These are phyloP conservation scores for Spheniscus mendiculus DNA, from an alignment of 2,113 vertebrate species.

Conservation along the genomic window DNA sequence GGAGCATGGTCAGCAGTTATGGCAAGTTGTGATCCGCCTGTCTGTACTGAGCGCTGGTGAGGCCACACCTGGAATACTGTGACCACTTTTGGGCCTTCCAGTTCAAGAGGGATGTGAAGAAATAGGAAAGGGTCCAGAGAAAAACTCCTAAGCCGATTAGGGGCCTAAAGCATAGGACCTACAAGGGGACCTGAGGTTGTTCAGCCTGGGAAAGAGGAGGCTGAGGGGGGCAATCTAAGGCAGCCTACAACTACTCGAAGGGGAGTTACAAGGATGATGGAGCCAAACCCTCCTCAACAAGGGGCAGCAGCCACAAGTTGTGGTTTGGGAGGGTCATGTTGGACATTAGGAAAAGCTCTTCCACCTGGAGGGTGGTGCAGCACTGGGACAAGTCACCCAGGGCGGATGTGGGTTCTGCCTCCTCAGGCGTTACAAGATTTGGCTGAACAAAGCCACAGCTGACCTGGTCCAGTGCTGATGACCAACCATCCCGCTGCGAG, in stretches of 20 bases:
- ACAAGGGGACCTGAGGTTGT: neutral
- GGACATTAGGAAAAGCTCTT: neutral
- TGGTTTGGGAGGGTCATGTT: neutral
- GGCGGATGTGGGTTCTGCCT: neutral
- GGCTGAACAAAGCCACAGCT: neutral
- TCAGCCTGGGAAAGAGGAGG: neutral
- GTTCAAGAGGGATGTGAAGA: neutral
- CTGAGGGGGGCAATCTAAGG: neutral
- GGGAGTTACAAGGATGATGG: neutral
- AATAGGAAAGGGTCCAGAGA: neutral
- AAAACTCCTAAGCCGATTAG: neutral
- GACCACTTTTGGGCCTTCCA: neutral
- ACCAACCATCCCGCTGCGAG: neutral
- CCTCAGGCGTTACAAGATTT: neutral
- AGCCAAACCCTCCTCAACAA: neutral
- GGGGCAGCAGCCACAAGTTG: neutral
- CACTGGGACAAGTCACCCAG: neutral
- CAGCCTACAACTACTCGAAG: neutral
- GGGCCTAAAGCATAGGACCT: neutral
- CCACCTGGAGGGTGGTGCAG: neutral
- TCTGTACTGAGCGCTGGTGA: fast-evolving
- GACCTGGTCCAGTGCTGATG: neutral
- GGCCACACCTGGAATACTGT: neutral
- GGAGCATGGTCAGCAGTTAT: fast-evolving
- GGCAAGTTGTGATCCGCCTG: neutral